These are phyloP conservation scores for Panorpa germanica DNA, from an alignment of 2,888 invertebrate species.

Conservation along the genomic window DNA sequence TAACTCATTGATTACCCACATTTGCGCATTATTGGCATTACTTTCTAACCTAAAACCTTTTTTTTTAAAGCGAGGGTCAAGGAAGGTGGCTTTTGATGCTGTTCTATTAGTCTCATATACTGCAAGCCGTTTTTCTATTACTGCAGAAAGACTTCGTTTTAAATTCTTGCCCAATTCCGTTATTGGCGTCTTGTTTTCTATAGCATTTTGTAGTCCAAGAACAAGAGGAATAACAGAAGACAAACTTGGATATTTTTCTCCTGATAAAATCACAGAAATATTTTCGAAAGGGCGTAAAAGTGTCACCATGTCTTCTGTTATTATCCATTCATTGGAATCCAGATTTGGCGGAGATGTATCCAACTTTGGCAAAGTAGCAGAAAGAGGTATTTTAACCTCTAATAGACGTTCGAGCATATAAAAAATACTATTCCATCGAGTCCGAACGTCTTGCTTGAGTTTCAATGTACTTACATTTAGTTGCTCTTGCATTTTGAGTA, in stretches of 20 bases:
- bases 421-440: slow-evolving; percentile 15
- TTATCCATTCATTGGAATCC: slow-evolving; percentile 13
- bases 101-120: slow-evolving; percentile 7
- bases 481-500: slow-evolving; percentile 14
- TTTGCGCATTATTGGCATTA: slow-evolving; percentile 9
- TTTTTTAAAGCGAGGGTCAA: slow-evolving; percentile 11
- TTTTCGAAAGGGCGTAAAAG: slow-evolving; percentile 14
- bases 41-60: slow-evolving; percentile 7
- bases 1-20: slow-evolving; percentile 8
- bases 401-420: slow-evolving; percentile 14
- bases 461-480: slow-evolving; percentile 13
- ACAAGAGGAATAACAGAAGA: slow-evolving; percentile 15
- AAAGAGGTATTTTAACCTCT: slow-evolving; percentile 13
- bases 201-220: slow-evolving; percentile 13
- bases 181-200: slow-evolving; percentile 7
- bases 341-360: slow-evolving; percentile 11
- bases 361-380: slow-evolving; percentile 12
- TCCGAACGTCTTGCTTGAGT: slow-evolving; percentile 16
- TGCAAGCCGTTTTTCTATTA: slow-evolving; percentile 5
- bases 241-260: slow-evolving; percentile 15
- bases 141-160: slow-evolving; percentile 2
- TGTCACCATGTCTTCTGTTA: slow-evolving; percentile 11
- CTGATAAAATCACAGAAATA: slow-evolving; percentile 13
- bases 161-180: slow-evolving; percentile 5
- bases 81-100: too few relatives aligned